A percentile compares a stretch with the other conserved stretches of the same genome.
These are phyloP conservation scores for Ophthalmolycus amberensis DNA, from an alignment of 2,113 vertebrate species.

Conservation along the genomic window DNA sequence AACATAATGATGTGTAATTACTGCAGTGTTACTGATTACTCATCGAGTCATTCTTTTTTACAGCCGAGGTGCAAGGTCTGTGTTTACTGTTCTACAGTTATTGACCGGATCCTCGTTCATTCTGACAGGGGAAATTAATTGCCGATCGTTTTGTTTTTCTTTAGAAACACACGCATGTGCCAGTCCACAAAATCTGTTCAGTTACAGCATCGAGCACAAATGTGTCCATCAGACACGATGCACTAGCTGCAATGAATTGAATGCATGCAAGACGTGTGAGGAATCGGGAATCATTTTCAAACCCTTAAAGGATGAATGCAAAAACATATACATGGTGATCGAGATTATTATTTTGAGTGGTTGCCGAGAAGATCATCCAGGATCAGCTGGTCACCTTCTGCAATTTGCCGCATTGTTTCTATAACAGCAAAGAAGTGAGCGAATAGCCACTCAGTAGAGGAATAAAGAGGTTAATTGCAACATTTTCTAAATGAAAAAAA, in stretches of 20 bases:
- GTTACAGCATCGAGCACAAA: not conserved
- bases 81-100: slow-evolving; percentile 18
- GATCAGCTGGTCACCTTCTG: slow-evolving; percentile 8
- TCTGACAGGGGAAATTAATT: slow-evolving; percentile 8
- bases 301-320: not conserved
- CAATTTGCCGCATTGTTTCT: slow-evolving; percentile 18
- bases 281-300: not conserved
- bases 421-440: not conserved
- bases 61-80: slow-evolving; percentile 21
- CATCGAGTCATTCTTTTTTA: slow-evolving; percentile 2
- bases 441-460: not conserved
- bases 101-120: slow-evolving; percentile 7
- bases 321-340: not conserved
- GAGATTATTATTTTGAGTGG: not conserved
- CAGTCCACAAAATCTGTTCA: too few species aligned
- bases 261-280: not conserved
- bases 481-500: not conserved
- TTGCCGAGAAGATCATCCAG: slow-evolving; percentile 1
- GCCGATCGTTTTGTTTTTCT: not conserved
- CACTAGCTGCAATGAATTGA: not conserved
- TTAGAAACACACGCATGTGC: not conserved
- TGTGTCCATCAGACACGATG: not conserved
- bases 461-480: not conserved
- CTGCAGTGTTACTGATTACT: slow-evolving; percentile 15
- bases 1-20: slow-evolving; percentile 40